Percentiles rank a stretch among this genome's conserved stretches.
These are phyloP conservation scores for Eustalomyia histrio DNA, from an alignment of 2,888 invertebrate species.

Conservation along the genomic window DNA sequence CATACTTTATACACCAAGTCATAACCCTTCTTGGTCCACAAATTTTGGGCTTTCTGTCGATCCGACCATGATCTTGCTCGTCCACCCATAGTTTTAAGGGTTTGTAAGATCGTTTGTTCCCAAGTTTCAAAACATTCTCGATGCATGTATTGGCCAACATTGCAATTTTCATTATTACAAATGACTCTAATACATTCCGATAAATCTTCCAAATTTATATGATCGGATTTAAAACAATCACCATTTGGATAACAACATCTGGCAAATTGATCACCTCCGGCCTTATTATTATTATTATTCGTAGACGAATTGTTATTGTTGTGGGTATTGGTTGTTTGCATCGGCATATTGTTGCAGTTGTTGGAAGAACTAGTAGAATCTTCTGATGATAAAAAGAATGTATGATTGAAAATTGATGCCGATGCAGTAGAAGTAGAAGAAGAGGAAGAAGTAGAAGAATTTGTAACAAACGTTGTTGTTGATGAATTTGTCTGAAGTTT, in stretches of 20 bases:
- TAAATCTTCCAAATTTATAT: slow-evolving; percentile 85
- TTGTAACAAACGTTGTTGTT: slow-evolving; percentile 63
- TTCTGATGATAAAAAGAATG: slow-evolving; percentile 44
- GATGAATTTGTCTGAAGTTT: slow-evolving; percentile 42
- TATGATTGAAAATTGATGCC: slow-evolving; percentile 28
- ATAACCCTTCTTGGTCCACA: slow-evolving; percentile 99
- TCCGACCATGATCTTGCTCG: slow-evolving; percentile 97
- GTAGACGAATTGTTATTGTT: slow-evolving; percentile 57
- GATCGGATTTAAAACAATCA: slow-evolving; percentile 86
- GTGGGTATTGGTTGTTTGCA: slow-evolving; percentile 69
- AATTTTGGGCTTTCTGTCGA: slow-evolving; percentile 94
- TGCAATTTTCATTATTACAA: slow-evolving; percentile 97
- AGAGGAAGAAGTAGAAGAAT: slow-evolving; percentile 51
- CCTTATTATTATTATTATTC: slow-evolving; percentile 66
- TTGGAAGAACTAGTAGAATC: slow-evolving; percentile 44
- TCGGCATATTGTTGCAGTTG: slow-evolving; percentile 71
- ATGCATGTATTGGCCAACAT: slow-evolving; percentile 95
- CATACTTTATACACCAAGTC: slow-evolving; percentile 97
- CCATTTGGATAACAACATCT: slow-evolving; percentile 91
- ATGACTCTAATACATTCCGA: slow-evolving; percentile 92
- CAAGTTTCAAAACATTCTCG: slow-evolving; percentile 96
- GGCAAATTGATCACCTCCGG: slow-evolving; percentile 80
- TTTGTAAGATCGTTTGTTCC: slow-evolving; percentile 93
- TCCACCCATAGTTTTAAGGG: slow-evolving; percentile 94
- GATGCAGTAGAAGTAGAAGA: slow-evolving; percentile 14